phyloP scores from a whole-genome alignment of 2,113 vertebrate species.

The Bufo bufo region DNA sequence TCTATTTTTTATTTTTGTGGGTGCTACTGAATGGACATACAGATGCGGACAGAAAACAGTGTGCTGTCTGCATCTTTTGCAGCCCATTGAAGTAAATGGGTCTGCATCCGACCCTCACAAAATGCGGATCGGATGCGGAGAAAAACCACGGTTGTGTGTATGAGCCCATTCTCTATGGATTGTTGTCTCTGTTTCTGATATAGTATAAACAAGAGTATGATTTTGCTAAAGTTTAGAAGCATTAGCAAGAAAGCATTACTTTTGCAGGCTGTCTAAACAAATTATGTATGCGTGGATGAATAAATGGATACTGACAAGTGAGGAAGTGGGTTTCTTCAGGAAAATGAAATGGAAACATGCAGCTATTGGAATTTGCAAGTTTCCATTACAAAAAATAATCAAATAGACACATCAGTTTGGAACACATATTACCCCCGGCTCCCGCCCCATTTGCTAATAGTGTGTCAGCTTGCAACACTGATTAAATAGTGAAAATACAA shows the following conservation, averaged over 20 bases:
- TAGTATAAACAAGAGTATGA: slow-evolving; percentile 36
- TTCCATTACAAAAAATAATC: slow-evolving; percentile 41
- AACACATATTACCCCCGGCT: not conserved
- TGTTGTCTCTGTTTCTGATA: slow-evolving; percentile 1
- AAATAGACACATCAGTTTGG: slow-evolving; percentile 36
- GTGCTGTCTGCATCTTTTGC: too few species aligned
- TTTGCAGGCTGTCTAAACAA: slow-evolving; percentile 37
- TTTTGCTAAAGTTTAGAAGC: slow-evolving; percentile 19
- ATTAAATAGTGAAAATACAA: slow-evolving; percentile 32
- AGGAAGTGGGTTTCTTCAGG: slow-evolving; percentile 29
- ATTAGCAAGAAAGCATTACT: slow-evolving; percentile 44
- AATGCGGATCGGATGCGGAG: too few species aligned
- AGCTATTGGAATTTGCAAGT: slow-evolving; percentile 39
- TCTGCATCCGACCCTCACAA: too few species aligned
- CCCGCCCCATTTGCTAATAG: not conserved
- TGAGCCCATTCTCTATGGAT: not conserved
- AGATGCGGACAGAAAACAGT: too few species aligned
- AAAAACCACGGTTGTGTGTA: too few species aligned
- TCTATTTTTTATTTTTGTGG: too few species aligned
- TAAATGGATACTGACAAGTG: slow-evolving; percentile 43
- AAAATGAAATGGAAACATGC: slow-evolving; percentile 45
- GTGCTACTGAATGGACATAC: too few species aligned
- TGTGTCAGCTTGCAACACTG: not conserved
- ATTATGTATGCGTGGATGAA: slow-evolving; percentile 42
- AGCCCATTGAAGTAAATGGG: too few species aligned